These are phyloP conservation scores for Hydrochoerus hydrochaeris DNA, from an alignment of 2,113 vertebrate species.

Conservation along the genomic window DNA sequence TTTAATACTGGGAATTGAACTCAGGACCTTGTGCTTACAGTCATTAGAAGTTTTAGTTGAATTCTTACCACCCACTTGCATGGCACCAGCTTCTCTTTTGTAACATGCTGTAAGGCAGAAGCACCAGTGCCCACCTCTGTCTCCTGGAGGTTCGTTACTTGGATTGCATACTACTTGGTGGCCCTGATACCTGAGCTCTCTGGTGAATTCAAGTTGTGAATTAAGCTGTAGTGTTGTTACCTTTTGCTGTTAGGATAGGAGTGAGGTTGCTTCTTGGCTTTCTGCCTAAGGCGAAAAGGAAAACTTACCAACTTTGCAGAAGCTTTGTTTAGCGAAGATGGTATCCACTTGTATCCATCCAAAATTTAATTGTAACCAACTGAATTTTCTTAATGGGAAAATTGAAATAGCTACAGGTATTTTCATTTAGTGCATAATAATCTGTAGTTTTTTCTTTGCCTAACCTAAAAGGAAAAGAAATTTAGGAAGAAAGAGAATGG, in stretches of 20 bases:
- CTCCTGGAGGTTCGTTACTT: background rate
- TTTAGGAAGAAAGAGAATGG: background rate
- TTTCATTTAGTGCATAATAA: background rate
- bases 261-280: background rate
- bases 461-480: background rate
- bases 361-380: background rate
- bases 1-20: too few species aligned
- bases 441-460: background rate
- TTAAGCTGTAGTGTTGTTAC: background rate
- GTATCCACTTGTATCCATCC: too few species aligned
- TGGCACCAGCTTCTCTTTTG: background rate
- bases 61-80: background rate
- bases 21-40: background rate
- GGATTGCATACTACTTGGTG: background rate
- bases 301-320: background rate
- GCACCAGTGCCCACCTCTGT: background rate
- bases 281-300: background rate
- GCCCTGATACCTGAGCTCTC: background rate
- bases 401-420: background rate
- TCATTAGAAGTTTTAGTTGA: background rate
- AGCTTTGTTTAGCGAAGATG: background rate
- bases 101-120: background rate
- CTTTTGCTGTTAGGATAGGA: background rate
- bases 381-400: background rate
- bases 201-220: background rate